Evolutionary conservation across 2,113 vertebrate genomes (phyloP), one percentile per base, ranked within the genome.

Genomic region (Leucopsar rothschildi): DNA sequence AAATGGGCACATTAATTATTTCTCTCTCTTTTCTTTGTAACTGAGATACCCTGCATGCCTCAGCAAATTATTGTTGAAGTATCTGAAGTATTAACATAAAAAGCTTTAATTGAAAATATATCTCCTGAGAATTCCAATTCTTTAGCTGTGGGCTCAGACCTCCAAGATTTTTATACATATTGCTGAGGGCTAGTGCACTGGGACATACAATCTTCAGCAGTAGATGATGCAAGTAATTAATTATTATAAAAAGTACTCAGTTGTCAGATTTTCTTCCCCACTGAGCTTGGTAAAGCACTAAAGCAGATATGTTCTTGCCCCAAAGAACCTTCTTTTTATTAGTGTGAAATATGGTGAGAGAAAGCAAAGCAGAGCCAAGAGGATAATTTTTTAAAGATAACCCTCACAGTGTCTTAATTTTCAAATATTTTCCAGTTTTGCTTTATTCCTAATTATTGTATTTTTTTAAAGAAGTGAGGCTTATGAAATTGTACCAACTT

Each of bases 41-140:
- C 33, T 47, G 47, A 92, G 56, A 70, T 88, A 83, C n/a, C 9
- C 63, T 77, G 39, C 39, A 37, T 77, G 35, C 39, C 59, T 92
- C 71, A 93, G 94, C 69, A 93, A 94, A 82, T 80, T 73, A 69
- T 57, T 87, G 40, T 69, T 87, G 87, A 91, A 94, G 45, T 63
- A 55, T 70, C 55, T 90, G 66, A 80, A 82, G 12, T 89, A 92
- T 57, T 91, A 93, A 53, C 63, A 91, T 63, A 37, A 93, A 90
- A 76, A 82, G 42, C 70, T 82, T 83, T 88, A 94, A 91, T 40
- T 90, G 84, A 94, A 93, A 95, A 52, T 63, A 9, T 33, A 47
- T 88, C 63, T 92, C 64, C 73, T 14, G 42, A 86, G 70, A 95
- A 91, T 92, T 72, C 61, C 12, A 66, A 35, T 72, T 92, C 63